phyloP scores from a whole-genome alignment of 2,797 vertebrate genomes.

The Darevskia mixta region DNA sequence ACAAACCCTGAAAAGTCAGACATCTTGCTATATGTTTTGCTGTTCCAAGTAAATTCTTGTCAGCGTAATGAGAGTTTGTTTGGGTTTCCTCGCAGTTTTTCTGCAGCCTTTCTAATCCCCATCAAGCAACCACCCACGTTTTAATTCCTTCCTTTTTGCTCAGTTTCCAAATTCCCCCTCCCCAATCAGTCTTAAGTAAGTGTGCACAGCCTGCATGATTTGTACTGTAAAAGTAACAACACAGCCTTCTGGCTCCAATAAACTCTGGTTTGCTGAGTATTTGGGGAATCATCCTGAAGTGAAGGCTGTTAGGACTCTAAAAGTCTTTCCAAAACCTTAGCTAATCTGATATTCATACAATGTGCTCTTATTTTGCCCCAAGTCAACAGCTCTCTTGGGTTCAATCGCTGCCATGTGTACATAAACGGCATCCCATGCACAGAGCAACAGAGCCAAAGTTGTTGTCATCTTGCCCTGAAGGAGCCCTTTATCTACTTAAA shows the following conservation, averaged over 20 bases:
- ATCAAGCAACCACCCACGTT: slow-evolving; percentile 3
- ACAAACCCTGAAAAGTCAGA: not conserved
- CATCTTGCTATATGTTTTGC: not conserved
- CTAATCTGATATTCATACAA: slow-evolving; percentile 9
- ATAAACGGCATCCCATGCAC: not conserved
- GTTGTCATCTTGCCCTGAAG: not conserved
- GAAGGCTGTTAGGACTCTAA: slow-evolving; percentile 1
- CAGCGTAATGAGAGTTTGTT: not conserved
- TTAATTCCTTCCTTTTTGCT: not conserved
- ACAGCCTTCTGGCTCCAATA: slow-evolving; percentile 33
- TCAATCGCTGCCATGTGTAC: not conserved
- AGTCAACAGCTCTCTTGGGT: slow-evolving; percentile 9
- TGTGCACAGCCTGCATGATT: slow-evolving; percentile 52
- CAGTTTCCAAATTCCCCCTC: not conserved
- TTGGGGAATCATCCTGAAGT: not conserved
- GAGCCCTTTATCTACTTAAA: slow-evolving; percentile 16
- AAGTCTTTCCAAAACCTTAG: slow-evolving; percentile 22
- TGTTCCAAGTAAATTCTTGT: not conserved
- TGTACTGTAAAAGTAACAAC: not conserved
- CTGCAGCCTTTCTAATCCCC: not conserved
- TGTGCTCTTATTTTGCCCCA: not conserved
- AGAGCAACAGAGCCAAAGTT: not conserved
- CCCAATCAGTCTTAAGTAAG: slow-evolving; percentile 46
- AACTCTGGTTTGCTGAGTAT: slow-evolving; percentile 11
- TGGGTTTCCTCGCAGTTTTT: not conserved